phyloP scores from a whole-genome alignment of 2,797 vertebrate genomes.

The Pempheris klunzingeri region DNA sequence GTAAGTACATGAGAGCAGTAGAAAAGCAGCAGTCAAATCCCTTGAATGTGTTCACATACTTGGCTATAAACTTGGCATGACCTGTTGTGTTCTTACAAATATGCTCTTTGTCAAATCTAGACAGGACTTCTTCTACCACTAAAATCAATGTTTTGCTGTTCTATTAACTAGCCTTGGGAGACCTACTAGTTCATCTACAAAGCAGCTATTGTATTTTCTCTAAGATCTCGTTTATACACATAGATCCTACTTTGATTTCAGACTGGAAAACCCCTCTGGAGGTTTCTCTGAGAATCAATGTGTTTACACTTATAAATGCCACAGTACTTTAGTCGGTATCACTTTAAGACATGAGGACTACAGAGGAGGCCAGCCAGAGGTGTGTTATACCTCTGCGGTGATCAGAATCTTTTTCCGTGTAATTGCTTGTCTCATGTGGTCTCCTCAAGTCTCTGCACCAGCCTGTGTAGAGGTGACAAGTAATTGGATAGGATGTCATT shows the following conservation, averaged over 20 bases:
- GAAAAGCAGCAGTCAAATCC: too few species aligned
- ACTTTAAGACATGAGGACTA: slow-evolving; percentile 49
- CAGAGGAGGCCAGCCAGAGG: slow-evolving; percentile 24
- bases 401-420: slow-evolving; percentile 76
- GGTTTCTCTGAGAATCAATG: slow-evolving; percentile 46
- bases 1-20: too few species aligned
- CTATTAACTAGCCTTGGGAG: slow-evolving; percentile 44
- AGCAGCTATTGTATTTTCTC: slow-evolving; percentile 52
- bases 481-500: slow-evolving; percentile 84
- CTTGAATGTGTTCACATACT: too few species aligned
- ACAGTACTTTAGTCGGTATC: slow-evolving; percentile 37
- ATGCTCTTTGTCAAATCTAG: slow-evolving; percentile 19
- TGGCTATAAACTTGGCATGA: too few species aligned
- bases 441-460: slow-evolving; percentile 70
- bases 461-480: slow-evolving; percentile 72
- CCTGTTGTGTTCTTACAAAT: slow-evolving; percentile 24
- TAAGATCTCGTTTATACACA: slow-evolving; percentile 46
- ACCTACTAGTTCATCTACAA: slow-evolving; percentile 38
- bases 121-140: slow-evolving; percentile 4
- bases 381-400: slow-evolving; percentile 52
- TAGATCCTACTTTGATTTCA: slow-evolving; percentile 51
- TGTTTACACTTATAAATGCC: slow-evolving; percentile 58
- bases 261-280: slow-evolving; percentile 8
- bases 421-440: slow-evolving; percentile 79
- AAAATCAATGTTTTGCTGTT: slow-evolving; percentile 40